phyloP scores from a whole-genome alignment of 1,140 invertebrate genomes.

The Pseudomyrmex sp. region DNA sequence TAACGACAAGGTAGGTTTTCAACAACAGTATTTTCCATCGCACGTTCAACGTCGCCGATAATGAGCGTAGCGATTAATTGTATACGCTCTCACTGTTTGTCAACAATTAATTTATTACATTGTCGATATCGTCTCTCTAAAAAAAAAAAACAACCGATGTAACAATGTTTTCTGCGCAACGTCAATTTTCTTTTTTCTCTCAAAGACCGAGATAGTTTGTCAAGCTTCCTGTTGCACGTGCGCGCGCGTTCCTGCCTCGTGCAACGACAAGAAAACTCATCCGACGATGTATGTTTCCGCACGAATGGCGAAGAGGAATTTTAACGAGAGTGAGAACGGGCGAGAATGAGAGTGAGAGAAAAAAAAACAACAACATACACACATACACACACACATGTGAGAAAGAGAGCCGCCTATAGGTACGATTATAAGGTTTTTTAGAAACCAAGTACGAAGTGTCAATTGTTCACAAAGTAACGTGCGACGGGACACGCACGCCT shows the following conservation, averaged over 20 bases:
- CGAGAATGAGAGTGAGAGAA: not conserved
- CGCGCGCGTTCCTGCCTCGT: not conserved
- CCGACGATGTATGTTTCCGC: not conserved
- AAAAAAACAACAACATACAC: not conserved
- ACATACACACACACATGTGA: not conserved
- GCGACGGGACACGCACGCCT: constrained; percentile 29
- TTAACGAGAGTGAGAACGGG: constrained; percentile 10
- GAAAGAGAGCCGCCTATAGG: constrained; percentile 3
- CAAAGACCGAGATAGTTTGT: not conserved
- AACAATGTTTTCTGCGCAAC: not conserved
- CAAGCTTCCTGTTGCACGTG: not conserved
- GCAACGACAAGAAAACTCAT: not conserved
- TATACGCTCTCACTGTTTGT: not conserved
- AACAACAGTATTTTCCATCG: too few species aligned
- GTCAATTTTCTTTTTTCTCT: not conserved
- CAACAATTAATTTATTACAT: not conserved
- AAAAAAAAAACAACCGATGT: not conserved
- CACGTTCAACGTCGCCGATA: too few species aligned
- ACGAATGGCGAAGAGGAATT: constrained; percentile 7
- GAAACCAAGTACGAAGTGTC: constrained; percentile 75
- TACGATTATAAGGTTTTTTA: constrained; percentile 41
- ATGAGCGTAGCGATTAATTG: constrained; percentile 10
- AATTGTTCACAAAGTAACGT: constrained; percentile 75
- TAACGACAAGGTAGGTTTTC: too few species aligned
- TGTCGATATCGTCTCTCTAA: constrained; percentile 6